Conservation (phyloP, 2,797 vertebrate species). For the Trematomus bernacchii region DNA sequence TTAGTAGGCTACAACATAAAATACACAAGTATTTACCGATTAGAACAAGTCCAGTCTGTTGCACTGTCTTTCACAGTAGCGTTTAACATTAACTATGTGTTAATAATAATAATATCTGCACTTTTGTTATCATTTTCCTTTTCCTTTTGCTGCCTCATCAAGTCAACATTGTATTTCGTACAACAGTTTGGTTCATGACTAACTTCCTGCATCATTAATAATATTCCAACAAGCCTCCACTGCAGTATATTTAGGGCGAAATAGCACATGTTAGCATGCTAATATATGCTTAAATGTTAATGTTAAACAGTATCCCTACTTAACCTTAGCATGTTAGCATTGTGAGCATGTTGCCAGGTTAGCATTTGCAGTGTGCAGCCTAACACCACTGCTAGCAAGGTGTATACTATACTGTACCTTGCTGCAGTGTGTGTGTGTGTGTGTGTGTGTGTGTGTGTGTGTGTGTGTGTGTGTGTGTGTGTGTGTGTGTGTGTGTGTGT, state of each 20-base stretch:
- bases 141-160: no score
- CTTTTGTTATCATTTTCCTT: no score
- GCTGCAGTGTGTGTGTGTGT: background rate
- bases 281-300: background rate
- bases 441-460: no score
- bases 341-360: background rate
- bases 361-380: background rate
- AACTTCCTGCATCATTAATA: background rate
- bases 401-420: background rate
- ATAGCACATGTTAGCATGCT: constrained; percentile 1
- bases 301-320: background rate
- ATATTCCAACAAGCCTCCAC: background rate
- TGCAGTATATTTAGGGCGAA: background rate
- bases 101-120: background rate
- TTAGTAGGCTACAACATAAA: background rate
- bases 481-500: no score
- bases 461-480: background rate
- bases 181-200: background rate
- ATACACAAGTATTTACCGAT: background rate
- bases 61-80: background rate
- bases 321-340: background rate
- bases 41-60: background rate
- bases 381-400: no score
- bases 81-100: background rate
- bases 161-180: no score